Conservation (phyloP, 2,888 invertebrate genomes). For the Lasioglossum morio region DNA sequence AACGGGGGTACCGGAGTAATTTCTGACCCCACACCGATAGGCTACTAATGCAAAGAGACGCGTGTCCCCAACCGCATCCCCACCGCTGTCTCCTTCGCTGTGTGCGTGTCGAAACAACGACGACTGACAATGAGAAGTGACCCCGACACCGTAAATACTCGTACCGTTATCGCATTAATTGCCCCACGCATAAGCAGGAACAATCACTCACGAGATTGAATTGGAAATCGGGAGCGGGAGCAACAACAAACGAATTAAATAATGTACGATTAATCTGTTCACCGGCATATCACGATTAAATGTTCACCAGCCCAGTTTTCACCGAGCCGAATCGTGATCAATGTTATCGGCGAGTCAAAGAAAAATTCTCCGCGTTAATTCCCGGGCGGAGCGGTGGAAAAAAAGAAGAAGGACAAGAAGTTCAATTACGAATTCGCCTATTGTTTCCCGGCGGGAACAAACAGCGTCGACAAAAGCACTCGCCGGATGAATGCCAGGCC, state of each 20-base stretch:
- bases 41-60: no score
- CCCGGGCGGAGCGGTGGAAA: neutral
- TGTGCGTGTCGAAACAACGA: no score
- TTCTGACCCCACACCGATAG: no score
- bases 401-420: neutral
- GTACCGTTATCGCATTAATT: neutral
- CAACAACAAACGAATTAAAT: neutral
- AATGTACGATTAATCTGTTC: neutral
- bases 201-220: neutral
- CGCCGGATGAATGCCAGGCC: conserved; percentile 7
- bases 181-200: neutral
- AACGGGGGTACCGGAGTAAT: no score
- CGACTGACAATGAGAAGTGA: no score
- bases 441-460: neutral
- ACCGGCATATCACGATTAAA: no score
- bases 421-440: conserved; percentile 2
- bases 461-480: conserved; percentile 1
- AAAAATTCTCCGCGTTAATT: neutral
- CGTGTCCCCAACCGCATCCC: no score
- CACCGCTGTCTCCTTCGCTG: no score
- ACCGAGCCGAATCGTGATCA: neutral
- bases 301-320: neutral
- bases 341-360: neutral
- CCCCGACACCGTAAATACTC: no score
- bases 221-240: neutral